These are phyloP conservation scores for Pteropus rufus DNA, from an alignment of 2,797 vertebrate species.

Conservation along the genomic window DNA sequence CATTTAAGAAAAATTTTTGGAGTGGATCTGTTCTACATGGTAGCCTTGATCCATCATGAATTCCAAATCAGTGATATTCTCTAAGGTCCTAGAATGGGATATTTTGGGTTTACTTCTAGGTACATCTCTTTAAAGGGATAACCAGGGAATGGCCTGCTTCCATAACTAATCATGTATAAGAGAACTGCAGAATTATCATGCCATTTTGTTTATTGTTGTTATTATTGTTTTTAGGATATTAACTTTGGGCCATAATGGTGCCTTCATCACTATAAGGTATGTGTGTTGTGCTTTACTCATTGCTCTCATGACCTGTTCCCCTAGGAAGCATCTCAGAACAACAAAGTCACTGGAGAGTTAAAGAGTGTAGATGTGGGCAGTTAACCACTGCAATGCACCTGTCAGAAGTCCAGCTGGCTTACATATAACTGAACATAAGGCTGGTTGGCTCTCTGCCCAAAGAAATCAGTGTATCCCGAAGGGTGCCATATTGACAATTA, in stretches of 20 bases:
- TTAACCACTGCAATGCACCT: conserved; percentile 52
- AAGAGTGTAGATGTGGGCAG: conserved; percentile 19
- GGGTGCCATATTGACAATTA: conserved; percentile 73
- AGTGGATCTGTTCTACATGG: neutral
- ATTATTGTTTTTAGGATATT: neutral
- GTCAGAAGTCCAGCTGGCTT: conserved; percentile 68
- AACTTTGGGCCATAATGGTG: neutral
- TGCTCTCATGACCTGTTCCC: neutral
- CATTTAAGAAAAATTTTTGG: neutral
- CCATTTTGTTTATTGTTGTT: neutral
- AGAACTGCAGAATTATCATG: neutral
- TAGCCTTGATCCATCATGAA: neutral
- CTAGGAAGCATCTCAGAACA: conserved; percentile 12
- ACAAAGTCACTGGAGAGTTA: conserved; percentile 50
- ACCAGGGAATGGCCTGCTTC: neutral
- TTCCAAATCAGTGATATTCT: neutral
- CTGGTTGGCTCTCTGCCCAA: conserved; percentile 64
- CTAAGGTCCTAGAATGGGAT: neutral
- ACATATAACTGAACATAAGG: conserved; percentile 60
- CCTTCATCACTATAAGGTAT: neutral
- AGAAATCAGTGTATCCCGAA: conserved; percentile 58
- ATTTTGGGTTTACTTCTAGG: neutral
- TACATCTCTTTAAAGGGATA: neutral
- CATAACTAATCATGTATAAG: neutral
- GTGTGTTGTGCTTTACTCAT: neutral